Conservation (phyloP, 2,888 invertebrate species). For the Cerastis rubricosa region DNA sequence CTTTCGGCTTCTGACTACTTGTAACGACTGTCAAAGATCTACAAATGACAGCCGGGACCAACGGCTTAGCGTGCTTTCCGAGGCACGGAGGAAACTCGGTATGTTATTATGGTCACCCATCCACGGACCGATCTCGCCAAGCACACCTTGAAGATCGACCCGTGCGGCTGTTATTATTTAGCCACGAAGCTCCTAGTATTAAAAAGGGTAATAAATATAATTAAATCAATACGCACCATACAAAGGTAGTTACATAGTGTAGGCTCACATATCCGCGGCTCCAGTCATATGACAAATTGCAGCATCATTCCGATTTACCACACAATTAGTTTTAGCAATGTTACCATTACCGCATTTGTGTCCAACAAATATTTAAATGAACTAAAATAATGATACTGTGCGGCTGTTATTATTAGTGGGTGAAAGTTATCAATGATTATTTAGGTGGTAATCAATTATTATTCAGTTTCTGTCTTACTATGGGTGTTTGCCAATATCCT, state of each 20-base stretch:
- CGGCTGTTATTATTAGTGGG: conserved; percentile 8
- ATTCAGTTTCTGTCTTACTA: too few relatives aligned
- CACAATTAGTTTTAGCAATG: conserved; percentile 82
- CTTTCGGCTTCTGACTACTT: too few relatives aligned
- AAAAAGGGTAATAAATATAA: neutral
- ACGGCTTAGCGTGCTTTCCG: too few relatives aligned
- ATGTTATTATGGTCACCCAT: too few relatives aligned
- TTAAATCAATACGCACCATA: conserved; percentile 17
- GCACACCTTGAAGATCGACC: too few relatives aligned
- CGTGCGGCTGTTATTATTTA: too few relatives aligned
- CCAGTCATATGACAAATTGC: conserved; percentile 80
- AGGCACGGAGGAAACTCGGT: too few relatives aligned
- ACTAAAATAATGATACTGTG: conserved; percentile 40
- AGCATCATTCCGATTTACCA: conserved; percentile 79
- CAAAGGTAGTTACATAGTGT: neutral
- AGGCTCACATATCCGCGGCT: neutral
- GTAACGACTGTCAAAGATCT: too few relatives aligned
- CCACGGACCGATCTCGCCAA: too few relatives aligned
- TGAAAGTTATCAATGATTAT: conserved; percentile 4
- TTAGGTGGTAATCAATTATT: too few relatives aligned
- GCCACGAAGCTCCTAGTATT: too few relatives aligned
- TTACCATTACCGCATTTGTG: conserved; percentile 74
- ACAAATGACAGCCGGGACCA: too few relatives aligned
- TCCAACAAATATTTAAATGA: conserved; percentile 73
- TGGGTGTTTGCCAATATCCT: neutral